These are phyloP conservation scores for Micropoecilia bifurca DNA, from an alignment of 2,797 vertebrate species.

Conservation along the genomic window DNA sequence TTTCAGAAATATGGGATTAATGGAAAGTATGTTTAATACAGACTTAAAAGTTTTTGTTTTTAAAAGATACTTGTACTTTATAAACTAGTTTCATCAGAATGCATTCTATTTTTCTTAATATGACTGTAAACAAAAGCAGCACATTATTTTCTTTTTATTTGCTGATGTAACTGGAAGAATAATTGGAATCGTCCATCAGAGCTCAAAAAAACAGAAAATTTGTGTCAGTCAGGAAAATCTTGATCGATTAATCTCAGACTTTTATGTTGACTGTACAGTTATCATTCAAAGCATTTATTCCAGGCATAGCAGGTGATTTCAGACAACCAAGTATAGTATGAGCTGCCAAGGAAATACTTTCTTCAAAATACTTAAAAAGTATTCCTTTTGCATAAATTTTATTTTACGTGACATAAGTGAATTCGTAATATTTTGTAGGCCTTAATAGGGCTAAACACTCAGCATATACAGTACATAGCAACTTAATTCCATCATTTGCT, in stretches of 20 bases:
- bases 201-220: neutral
- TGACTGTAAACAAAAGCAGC: neutral
- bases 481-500: constrained; percentile 57
- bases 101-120: neutral
- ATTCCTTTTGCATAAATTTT: neutral
- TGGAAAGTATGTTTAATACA: neutral
- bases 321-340: neutral
- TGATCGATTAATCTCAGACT: neutral
- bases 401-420: neutral
- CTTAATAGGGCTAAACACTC: neutral
- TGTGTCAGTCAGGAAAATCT: neutral
- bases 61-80: neutral
- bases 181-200: neutral
- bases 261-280: neutral
- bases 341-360: neutral
- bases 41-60: neutral
- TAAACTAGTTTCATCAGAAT: neutral
- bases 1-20: neutral
- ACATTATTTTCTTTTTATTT: neutral
- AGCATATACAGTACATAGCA: constrained; percentile 27
- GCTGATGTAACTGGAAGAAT: neutral
- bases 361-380: neutral
- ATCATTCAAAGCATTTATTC: neutral
- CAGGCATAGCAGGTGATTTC: neutral
- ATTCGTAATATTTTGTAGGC: neutral